phyloP scores from a whole-genome alignment of 2,888 invertebrate genomes.

The Hetaerina titia region DNA sequence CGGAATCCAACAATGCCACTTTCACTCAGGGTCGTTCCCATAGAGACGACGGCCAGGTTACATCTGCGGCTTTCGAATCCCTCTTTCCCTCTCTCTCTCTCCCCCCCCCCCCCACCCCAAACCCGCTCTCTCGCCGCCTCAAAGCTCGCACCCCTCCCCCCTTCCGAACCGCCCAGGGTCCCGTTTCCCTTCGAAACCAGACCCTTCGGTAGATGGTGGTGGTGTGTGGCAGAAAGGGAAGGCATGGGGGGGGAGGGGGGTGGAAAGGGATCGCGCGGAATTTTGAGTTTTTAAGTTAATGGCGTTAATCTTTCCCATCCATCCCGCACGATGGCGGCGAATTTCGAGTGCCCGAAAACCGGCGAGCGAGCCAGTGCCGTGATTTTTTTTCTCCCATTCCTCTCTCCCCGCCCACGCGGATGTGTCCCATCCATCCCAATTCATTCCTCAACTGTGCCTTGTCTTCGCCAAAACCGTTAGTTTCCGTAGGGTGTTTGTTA shows the following conservation, averaged over 20 bases:
- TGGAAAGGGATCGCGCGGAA: neutral
- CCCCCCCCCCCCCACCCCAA: neutral
- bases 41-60: neutral
- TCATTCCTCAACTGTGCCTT: neutral
- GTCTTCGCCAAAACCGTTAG: neutral
- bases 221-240: neutral
- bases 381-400: neutral
- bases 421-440: neutral
- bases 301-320: neutral
- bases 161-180: neutral
- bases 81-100: neutral
- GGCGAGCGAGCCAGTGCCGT: neutral
- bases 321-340: neutral
- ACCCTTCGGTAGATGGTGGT: neutral
- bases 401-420: neutral
- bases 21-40: conserved; percentile 22
- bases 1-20: neutral
- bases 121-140: neutral
- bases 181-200: neutral
- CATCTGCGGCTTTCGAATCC: conserved; percentile 20
- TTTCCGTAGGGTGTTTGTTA: neutral
- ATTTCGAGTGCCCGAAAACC: neutral
- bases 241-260: neutral
- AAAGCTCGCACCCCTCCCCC: neutral
- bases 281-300: neutral